Evolutionary conservation across 23 tunicate genomes (phyloP).

Genomic region (Trididemnum clinides): DNA sequence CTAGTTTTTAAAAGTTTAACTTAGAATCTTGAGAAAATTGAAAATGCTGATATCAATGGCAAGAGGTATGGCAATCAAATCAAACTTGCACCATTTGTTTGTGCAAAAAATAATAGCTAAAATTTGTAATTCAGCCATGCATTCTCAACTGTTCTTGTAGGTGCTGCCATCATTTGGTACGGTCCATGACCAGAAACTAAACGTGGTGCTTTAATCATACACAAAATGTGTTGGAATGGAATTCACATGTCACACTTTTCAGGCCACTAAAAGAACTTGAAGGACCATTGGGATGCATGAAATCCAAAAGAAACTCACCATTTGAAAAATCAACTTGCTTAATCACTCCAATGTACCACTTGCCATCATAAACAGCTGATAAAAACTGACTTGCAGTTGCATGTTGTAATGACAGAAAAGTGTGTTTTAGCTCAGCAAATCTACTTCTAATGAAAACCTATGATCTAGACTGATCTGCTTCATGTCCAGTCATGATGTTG

Average conservation of each 20-base stretch:
- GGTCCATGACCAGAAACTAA: not conserved
- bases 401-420: not conserved
- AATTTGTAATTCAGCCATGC: not conserved
- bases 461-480: not conserved
- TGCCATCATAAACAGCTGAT: not conserved
- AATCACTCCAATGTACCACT: conserved; percentile 12
- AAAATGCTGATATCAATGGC: too few species aligned
- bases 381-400: not conserved
- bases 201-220: not conserved
- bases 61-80: too few species aligned
- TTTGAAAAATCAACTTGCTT: not conserved
- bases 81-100: too few species aligned
- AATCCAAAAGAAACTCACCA: not conserved
- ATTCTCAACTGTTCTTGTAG: not conserved
- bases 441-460: not conserved
- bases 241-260: conserved; percentile 19
- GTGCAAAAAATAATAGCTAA: too few species aligned
- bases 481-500: not conserved
- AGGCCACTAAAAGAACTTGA: conserved; percentile 23
- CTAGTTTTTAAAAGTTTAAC: too few species aligned
- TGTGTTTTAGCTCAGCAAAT: not conserved
- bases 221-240: conserved; percentile 20
- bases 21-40: too few species aligned
- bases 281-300: conserved; percentile 23
- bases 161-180: not conserved